Percentiles rank a stretch among this genome's conserved stretches.
These are phyloP conservation scores for Hymenochirus boettgeri DNA, from an alignment of 2,113 vertebrate genomes.

Conservation along the genomic window DNA sequence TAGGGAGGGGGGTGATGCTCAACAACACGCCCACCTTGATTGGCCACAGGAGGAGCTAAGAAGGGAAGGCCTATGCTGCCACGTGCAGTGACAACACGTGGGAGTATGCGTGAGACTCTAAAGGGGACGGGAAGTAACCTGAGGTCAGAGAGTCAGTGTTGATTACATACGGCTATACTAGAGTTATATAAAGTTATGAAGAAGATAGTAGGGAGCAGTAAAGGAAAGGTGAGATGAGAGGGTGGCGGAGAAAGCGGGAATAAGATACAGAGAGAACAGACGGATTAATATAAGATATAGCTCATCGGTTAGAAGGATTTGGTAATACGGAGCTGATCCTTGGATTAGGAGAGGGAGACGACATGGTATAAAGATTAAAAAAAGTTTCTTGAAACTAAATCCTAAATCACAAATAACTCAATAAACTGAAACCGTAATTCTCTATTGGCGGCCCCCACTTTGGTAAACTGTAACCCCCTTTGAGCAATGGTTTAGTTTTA, in stretches of 20 bases:
- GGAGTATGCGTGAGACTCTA: conserved; percentile 63
- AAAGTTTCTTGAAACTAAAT: too few species aligned
- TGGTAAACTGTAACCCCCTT: too few species aligned
- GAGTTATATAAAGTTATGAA: conserved; percentile 23
- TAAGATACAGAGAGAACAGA: not conserved
- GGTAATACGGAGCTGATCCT: too few species aligned
- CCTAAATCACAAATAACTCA: too few species aligned
- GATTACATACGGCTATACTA: conserved; percentile 9
- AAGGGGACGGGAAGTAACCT: conserved; percentile 12
- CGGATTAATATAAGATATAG: not conserved
- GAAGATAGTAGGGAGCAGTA: not conserved
- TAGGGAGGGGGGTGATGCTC: not conserved
- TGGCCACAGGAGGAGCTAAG: conserved; percentile 45
- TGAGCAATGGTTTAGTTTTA: too few species aligned
- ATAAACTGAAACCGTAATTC: too few species aligned
- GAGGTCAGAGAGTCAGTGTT: conserved; percentile 28
- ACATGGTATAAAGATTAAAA: too few species aligned
- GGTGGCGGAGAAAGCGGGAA: not conserved
- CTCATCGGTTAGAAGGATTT: too few species aligned
- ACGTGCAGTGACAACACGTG: conserved; percentile 73
- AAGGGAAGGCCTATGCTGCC: conserved; percentile 49
- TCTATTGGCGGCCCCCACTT: too few species aligned
- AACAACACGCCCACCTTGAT: conserved; percentile 4
- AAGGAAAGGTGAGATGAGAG: not conserved
- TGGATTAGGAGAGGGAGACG: too few species aligned